Evolutionary conservation across 2,888 invertebrate genomes (phyloP), one percentile per base, ranked within the genome.

Genomic region (Archips crataeganus): DNA sequence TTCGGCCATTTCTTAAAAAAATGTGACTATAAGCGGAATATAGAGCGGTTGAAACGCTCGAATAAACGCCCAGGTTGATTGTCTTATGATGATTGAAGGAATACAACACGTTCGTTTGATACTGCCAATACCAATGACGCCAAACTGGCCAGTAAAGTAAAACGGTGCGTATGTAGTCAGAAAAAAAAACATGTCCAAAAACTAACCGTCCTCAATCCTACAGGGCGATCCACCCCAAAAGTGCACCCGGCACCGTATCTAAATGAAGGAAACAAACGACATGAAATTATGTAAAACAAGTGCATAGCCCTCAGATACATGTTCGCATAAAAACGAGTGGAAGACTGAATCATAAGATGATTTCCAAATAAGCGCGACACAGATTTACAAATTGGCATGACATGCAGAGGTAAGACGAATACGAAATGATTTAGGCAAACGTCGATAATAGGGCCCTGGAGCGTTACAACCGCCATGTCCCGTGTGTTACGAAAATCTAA

Each of bases 261-360:
- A 15, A 23, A 15, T 49, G 49, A 23, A 15, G 2, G 9, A 54
- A 54, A 54, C 23, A 3, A 54, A n/a, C 2, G 54, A n/a, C 45
- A 47, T 11, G 2, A 10, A 47, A n/a, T n/a, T n/a, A n/a, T 13
- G n/a, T 49, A 15, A 47, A 47, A 13, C 5, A 49, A 4, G 49
- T 49, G 15, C n/a, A 49, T 15, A 54, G 23, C 51, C 9, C 15
- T 23, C 15, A 23, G 15, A 54, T 23, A 15, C 13, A 32, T 3
- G 57, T 57, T 32, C 32, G 32, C 57, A 60, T n/a, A 60, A 34
- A 32, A 59, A 10, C 10, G 36, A 60, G 10, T n/a, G 60, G 36
- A 60, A 60, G 34, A 60, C 60, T 36, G 60, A 60, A 60, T 60
- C 60, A n/a, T 60, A 60, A 60, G 36, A 59, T 34, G 59, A 36